A percentile compares a stretch with the other conserved stretches of the same genome.
Conservation (phyloP, 2,797 vertebrate genomes). For the Xyrichtys novacula region DNA sequence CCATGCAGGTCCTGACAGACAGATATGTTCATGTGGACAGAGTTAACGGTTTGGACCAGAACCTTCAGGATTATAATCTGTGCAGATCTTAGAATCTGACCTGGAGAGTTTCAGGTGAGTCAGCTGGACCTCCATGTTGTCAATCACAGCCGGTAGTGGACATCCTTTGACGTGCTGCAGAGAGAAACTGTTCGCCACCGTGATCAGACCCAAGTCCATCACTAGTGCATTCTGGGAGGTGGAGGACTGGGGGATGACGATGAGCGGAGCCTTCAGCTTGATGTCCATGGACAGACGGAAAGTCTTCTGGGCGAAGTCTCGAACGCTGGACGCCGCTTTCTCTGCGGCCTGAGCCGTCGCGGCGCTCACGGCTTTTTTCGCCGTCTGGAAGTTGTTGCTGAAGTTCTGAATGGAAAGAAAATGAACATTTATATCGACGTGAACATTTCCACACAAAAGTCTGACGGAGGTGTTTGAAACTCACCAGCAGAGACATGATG, state of each 20-base stretch:
- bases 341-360: constrained; percentile 95
- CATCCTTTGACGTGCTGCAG: constrained; percentile 71
- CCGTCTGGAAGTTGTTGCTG: constrained; percentile 82
- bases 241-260: constrained; percentile 94
- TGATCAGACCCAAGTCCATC: constrained; percentile 93
- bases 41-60: neutral
- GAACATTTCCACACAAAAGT: no score
- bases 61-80: neutral
- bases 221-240: constrained; percentile 87
- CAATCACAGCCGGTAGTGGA: constrained; percentile 90
- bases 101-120: constrained; percentile 86
- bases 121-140: constrained; percentile 90
- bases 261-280: constrained; percentile 92
- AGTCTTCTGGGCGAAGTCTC: constrained; percentile 92
- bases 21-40: no score
- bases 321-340: constrained; percentile 93
- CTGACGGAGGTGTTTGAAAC: constrained; percentile 48
- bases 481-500: constrained; percentile 93
- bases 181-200: constrained; percentile 84
- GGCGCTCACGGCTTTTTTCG: constrained; percentile 89
- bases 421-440: no score
- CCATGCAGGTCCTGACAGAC: constrained; percentile 63
- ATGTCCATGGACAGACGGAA: constrained; percentile 91
- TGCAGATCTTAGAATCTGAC: neutral
- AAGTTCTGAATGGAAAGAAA: constrained; percentile 61